phyloP scores from a whole-genome alignment of 2,888 invertebrate species.

The Morpho deidamia region DNA sequence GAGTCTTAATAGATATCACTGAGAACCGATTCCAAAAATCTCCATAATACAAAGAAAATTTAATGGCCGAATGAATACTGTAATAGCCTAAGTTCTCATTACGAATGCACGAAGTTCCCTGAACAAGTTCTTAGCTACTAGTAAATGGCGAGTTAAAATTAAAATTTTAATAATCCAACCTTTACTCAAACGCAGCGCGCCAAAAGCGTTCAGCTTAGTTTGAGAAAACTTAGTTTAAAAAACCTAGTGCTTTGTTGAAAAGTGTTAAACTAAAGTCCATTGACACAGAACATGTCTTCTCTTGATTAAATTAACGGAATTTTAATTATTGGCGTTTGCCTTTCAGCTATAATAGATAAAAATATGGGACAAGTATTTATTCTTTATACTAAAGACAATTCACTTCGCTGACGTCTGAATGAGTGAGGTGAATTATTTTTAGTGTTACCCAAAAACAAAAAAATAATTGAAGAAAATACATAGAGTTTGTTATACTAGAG shows the following conservation, averaged over 20 bases:
- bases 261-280: constrained; percentile 54
- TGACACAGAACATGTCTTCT: constrained; percentile 68
- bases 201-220: background rate
- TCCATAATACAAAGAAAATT: too few relatives aligned
- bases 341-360: background rate
- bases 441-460: too few relatives aligned
- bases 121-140: too few relatives aligned
- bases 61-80: too few relatives aligned
- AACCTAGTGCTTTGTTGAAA: constrained; percentile 72
- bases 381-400: background rate
- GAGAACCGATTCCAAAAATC: too few relatives aligned
- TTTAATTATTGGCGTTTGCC: background rate
- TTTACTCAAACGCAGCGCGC: background rate
- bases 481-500: too few relatives aligned
- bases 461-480: too few relatives aligned
- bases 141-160: background rate
- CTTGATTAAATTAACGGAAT: constrained; percentile 12
- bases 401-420: too few relatives aligned
- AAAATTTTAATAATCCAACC: background rate
- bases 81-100: too few relatives aligned
- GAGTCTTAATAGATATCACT: too few relatives aligned
- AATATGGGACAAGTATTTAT: background rate
- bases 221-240: constrained; percentile 27
- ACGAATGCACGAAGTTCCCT: too few relatives aligned
- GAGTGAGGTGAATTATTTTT: too few relatives aligned